phyloP scores from a whole-genome alignment of 2,888 invertebrate species.

The Campoletis raptor region DNA sequence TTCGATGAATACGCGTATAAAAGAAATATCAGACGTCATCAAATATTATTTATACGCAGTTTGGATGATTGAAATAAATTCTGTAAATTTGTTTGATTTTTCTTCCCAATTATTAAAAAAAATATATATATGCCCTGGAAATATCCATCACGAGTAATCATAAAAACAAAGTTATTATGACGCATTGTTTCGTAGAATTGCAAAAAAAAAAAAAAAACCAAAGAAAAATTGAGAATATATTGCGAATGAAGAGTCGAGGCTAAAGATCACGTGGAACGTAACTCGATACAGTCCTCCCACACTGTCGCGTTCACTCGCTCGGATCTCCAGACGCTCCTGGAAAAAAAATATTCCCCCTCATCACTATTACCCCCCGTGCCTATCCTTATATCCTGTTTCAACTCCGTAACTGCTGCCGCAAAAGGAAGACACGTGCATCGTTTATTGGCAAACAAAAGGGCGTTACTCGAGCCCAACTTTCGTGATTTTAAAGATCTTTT shows the following conservation, averaged over 20 bases:
- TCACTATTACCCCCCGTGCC: constrained; percentile 47
- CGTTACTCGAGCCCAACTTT: background rate
- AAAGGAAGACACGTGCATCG: constrained; percentile 10
- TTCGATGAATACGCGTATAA: too few species aligned
- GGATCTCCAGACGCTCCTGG: constrained; percentile 30
- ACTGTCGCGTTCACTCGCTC: constrained; percentile 44
- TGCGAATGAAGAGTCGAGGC: constrained; percentile 78
- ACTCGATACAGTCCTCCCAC: constrained; percentile 72
- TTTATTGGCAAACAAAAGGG: background rate
- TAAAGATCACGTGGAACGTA: constrained; percentile 77
- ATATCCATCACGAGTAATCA: background rate
- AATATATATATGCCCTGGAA: background rate
- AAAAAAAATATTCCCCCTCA: constrained; percentile 28
- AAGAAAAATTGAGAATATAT: constrained; percentile 68
- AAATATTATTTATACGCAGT: background rate
- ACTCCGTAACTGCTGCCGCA: constrained; percentile 38
- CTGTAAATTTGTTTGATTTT: background rate
- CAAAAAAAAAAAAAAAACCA: background rate
- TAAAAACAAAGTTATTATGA: background rate
- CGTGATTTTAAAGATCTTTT: background rate
- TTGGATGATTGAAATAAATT: background rate
- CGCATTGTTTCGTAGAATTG: constrained; percentile 12
- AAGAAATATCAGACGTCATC: background rate
- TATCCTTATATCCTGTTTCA: constrained; percentile 48
- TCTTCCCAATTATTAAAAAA: background rate